Base-by-base conservation (phyloP, 2,113 vertebrate genomes). In the Suncus etruscus region DNA sequence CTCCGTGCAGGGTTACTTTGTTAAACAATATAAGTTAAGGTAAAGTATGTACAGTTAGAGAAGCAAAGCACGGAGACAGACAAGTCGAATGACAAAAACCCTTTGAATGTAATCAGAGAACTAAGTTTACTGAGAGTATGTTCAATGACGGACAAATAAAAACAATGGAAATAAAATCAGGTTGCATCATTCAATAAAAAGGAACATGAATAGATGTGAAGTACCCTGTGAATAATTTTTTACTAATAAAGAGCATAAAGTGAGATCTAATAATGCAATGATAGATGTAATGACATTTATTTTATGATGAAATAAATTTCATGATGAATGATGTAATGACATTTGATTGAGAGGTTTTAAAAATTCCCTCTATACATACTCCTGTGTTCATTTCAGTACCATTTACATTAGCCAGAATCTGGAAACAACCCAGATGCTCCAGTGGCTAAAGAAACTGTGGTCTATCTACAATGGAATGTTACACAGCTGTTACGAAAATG, bases 161-260 rank as follows among this genome's bases (percentile, higher is more conserved):
- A 58, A 47, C 16, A 48, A 32, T 10, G 31, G 10, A 54, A 29
- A 78, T 48, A 45, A 27, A 65, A 70, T 65, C 74, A 15, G 15
- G 12, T 25, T 15, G 25, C 61, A 31, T 74, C 29, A 25, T 8
- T 27, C 27, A 61, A 66, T 8, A 68, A 77, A 83, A 77, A 68
- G 12, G 66, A 72, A 24, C 11, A 7, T 2, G 11, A 66, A 68
- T 50, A 27, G 3, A 39, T 70, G 31, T 3, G 39, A 65, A 54
- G 7, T 50, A 63, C 3, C 31, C 16, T 58, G 24, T 2, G 48
- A 39, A 11, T 72, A 14, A 3, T 8, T 65, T 2, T 61, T 72
- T 54, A 27, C 24, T 0, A 29, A 27, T 31, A 8, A 0, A 63
- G 39, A 29, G 2, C 2, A n/a, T 11, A 7, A 8, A 15, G 61